phyloP scores from a whole-genome alignment of 1,140 invertebrate genomes.

The Caenorhabditis latens region DNA sequence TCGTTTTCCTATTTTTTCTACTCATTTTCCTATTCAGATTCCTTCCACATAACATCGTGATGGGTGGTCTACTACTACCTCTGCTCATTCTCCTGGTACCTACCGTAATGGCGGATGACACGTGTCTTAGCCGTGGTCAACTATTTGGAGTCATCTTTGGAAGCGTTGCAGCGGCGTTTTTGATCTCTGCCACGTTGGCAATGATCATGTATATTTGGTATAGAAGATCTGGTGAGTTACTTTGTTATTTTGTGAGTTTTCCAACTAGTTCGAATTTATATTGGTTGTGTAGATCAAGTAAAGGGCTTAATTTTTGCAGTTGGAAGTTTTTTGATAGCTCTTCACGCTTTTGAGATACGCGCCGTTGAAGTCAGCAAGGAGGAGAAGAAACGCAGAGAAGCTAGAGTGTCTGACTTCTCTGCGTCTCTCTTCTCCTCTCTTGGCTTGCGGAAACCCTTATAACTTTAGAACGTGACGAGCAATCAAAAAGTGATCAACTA shows the following conservation, averaged over 20 bases:
- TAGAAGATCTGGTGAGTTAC: neutral
- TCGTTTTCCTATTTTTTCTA: constrained; percentile 14
- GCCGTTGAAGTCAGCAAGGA: no score
- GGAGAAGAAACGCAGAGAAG: no score
- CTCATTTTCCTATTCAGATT: neutral
- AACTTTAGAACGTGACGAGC: no score
- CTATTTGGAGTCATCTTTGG: constrained; percentile 61
- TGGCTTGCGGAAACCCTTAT: no score
- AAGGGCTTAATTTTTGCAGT: no score
- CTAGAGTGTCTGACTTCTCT: no score
- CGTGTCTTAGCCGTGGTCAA: constrained; percentile 53
- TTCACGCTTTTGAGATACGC: no score
- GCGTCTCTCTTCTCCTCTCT: no score
- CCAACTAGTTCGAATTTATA: neutral
- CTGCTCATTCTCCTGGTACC: neutral
- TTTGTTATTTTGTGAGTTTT: neutral
- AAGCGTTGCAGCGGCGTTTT: constrained; percentile 56
- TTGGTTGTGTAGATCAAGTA: no score
- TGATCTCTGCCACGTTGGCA: constrained; percentile 55
- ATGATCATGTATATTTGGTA: constrained; percentile 49
- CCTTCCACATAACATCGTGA: constrained; percentile 32
- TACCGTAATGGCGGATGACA: constrained; percentile 2
- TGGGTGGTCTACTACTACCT: neutral
- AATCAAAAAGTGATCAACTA: no score
- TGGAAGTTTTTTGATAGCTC: no score